phyloP scores from a whole-genome alignment of 2,888 invertebrate species.

The Ornithoptera priamus region DNA sequence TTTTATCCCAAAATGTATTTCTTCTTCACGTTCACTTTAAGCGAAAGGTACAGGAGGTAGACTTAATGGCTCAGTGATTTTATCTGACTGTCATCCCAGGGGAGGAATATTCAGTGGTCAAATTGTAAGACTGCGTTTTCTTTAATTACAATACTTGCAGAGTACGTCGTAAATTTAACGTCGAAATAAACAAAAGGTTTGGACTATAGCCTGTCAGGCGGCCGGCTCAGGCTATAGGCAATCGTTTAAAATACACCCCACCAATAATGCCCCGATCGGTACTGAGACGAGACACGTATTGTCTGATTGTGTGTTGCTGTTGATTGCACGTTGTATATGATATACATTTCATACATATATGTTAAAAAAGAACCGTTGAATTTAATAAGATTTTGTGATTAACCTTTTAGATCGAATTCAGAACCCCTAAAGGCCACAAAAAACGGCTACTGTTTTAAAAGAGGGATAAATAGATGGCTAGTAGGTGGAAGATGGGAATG shows the following conservation, averaged over 20 bases:
- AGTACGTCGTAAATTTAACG: neutral
- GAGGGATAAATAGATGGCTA: too few relatives aligned
- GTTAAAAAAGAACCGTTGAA: neutral
- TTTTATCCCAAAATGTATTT: too few relatives aligned
- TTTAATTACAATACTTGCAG: neutral
- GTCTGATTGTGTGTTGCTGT: conserved; percentile 12
- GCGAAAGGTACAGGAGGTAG: too few relatives aligned
- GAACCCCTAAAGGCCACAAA: too few relatives aligned
- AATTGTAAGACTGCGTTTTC: neutral
- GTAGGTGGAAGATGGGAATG: too few relatives aligned
- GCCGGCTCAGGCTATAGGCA: conserved; percentile 32
- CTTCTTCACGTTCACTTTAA: too few relatives aligned
- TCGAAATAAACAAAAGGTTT: conserved; percentile 16
- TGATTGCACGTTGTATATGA: conserved; percentile 9
- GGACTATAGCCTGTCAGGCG: conserved; percentile 14
- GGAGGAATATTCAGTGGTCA: too few relatives aligned
- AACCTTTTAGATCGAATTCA: neutral
- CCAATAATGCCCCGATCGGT: conserved; percentile 7
- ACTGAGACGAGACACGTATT: conserved; percentile 4
- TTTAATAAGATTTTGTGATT: neutral
- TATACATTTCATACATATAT: neutral
- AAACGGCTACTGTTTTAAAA: too few relatives aligned
- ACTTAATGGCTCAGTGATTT: too few relatives aligned
- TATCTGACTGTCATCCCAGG: too few relatives aligned
- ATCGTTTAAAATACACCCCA: conserved; percentile 31